Evolutionary conservation across 2,888 invertebrate genomes (phyloP).

Genomic region (Hydrotaea cyrtoneurina): DNA sequence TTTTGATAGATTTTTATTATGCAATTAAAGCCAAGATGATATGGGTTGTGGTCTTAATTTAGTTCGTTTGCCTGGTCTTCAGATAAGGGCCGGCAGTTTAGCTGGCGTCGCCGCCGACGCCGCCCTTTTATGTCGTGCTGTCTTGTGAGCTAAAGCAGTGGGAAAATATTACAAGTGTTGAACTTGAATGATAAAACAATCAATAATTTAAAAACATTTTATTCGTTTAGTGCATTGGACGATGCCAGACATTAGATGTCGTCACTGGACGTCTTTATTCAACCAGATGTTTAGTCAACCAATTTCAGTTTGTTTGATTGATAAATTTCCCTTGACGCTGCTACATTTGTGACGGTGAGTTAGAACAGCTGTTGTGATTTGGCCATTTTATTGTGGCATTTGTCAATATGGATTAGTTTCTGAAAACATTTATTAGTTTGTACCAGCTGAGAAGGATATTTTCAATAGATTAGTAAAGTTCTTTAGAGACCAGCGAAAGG

Average conservation of each 20-base stretch:
- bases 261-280: neutral
- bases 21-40: neutral
- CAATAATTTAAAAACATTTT: conserved; percentile 6
- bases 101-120: too few relatives aligned
- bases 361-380: too few relatives aligned
- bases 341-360: neutral
- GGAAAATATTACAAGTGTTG: conserved; percentile 18
- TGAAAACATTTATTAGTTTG: too few relatives aligned
- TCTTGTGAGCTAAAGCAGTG: neutral
- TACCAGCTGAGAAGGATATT: too few relatives aligned
- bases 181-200: conserved; percentile 17
- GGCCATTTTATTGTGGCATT: neutral
- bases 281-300: too few relatives aligned
- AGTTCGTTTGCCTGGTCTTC: neutral
- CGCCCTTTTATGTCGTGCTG: too few relatives aligned
- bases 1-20: neutral
- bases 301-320: neutral
- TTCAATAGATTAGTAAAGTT: too few relatives aligned
- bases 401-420: too few relatives aligned
- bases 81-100: neutral
- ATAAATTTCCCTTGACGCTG: neutral
- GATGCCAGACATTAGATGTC: too few relatives aligned
- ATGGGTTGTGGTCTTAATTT: neutral
- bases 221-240: too few relatives aligned
- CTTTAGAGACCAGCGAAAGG: too few relatives aligned